These are phyloP conservation scores for Oophaga pumilio DNA, from an alignment of 2,113 vertebrate genomes.

Conservation along the genomic window DNA sequence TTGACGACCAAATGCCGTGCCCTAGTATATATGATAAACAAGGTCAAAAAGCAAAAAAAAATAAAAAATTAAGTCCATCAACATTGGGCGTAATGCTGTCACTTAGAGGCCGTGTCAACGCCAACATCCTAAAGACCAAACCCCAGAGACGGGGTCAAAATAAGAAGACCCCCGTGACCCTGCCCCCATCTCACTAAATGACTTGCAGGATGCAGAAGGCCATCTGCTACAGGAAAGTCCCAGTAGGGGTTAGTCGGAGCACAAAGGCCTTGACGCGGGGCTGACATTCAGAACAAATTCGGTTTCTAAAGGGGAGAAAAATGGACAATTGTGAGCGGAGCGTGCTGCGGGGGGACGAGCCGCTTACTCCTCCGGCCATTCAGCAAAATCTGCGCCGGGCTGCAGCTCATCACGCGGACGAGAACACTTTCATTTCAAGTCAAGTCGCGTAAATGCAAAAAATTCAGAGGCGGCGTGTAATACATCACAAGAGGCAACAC, in stretches of 20 bases:
- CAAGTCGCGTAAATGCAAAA: no score
- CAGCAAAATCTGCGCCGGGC: background rate
- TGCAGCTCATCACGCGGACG: background rate
- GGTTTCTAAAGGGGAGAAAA: slow-evolving; percentile 27
- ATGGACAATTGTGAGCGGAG: slow-evolving; percentile 34
- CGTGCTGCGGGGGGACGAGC: background rate
- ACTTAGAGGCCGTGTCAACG: slow-evolving; percentile 10
- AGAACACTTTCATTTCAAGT: no score
- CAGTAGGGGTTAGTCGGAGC: slow-evolving; percentile 42
- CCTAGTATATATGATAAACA: slow-evolving; percentile 25
- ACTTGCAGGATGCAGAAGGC: slow-evolving; percentile 37
- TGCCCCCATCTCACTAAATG: slow-evolving; percentile 9
- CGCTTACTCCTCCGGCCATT: background rate
- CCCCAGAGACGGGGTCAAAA: slow-evolving; percentile 18
- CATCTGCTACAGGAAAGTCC: slow-evolving; percentile 53
- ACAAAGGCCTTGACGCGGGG: slow-evolving; percentile 17
- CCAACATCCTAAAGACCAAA: background rate
- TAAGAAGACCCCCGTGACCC: slow-evolving; percentile 19
- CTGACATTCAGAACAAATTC: slow-evolving; percentile 34
- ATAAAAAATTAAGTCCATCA: slow-evolving; percentile 5
- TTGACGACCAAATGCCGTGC: background rate
- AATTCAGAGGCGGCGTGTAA: no score
- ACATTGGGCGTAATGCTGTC: slow-evolving; percentile 23
- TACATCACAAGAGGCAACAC: no score
- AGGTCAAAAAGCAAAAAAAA: slow-evolving; percentile 21